Base-by-base conservation (phyloP, 2,888 invertebrate species). In the Trisateles emortualis region DNA sequence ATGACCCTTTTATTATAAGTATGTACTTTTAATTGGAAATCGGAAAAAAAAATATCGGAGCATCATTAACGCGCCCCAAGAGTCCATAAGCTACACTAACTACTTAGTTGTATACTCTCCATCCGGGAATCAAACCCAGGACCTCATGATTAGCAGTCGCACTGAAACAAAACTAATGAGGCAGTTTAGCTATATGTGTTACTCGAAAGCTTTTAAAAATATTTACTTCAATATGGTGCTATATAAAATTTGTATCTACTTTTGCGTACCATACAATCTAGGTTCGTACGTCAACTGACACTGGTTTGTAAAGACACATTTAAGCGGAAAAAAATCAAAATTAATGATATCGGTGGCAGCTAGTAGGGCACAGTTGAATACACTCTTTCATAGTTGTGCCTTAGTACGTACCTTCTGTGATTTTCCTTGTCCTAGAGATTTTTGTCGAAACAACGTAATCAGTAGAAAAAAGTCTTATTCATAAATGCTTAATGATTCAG, bases 231-330 rank as follows among this genome's bases (percentile, higher is more conserved):
- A n/a, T n/a, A n/a, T n/a, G n/a, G n/a, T n/a, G n/a, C n/a, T n/a
- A n/a, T n/a, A n/a, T n/a, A 8, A 22, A 32, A 16, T 24, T 16
- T 24, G 22, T 19, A 35, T 36, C 9, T 42, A 53, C 54, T 61
- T 72, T 46, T 90, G 83, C 75, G 2, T 43, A 81, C 88, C 39
- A 60, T 90, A 89, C 85, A 40, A 44, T 52, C 56, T 58, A 59
- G 68, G 75, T 81, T 75, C 74, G 79, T 81, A 79, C 86, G 88
- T 89, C 86, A 87, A 89, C 88, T 84, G 83, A 84, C 88, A 82
- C 86, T 89, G 89, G 87, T 90, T 88, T 90, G 87, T 90, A 91
- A 91, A 91, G 91, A 89, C 87, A 90, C 86, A 86, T 89, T 89
- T 90, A 84, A 88, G 86, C 84, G 85, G 85, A 85, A 90, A 92